These are phyloP conservation scores for Montipora capitata DNA, from an alignment of 92 coral and sea anemone species.

Conservation along the genomic window DNA sequence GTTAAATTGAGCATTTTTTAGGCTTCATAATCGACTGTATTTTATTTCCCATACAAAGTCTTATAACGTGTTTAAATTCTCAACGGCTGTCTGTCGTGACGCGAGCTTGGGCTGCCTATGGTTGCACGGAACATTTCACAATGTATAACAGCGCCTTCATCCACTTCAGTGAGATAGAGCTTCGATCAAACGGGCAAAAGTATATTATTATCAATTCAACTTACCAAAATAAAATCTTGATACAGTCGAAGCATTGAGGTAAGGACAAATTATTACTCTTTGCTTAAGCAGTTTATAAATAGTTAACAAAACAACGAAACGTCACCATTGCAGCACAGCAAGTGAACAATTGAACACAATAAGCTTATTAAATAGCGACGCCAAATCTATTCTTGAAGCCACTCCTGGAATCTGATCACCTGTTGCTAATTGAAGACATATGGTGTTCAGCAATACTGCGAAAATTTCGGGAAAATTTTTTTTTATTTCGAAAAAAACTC, in stretches of 20 bases:
- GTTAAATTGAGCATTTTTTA: no score
- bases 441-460: not conserved
- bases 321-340: not conserved
- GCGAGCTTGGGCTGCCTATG: no score
- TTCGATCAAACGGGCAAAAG: not conserved
- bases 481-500: no score
- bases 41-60: no score
- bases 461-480: no score
- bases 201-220: not conserved
- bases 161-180: not conserved
- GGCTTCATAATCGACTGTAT: no score
- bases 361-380: not conserved
- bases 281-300: not conserved
- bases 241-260: constrained; percentile 19
- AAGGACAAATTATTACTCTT: not conserved
- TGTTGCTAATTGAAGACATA: constrained; percentile 13
- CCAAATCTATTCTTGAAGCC: not conserved
- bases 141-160: not conserved
- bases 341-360: not conserved
- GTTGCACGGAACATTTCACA: no score
- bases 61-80: no score
- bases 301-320: not conserved
- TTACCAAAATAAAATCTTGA: constrained; percentile 25
- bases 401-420: constrained; percentile 9
- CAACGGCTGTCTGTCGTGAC: no score